Evolutionary conservation across 2,888 invertebrate species (phyloP).

Genomic region (Drosophila kambysellisi): DNA sequence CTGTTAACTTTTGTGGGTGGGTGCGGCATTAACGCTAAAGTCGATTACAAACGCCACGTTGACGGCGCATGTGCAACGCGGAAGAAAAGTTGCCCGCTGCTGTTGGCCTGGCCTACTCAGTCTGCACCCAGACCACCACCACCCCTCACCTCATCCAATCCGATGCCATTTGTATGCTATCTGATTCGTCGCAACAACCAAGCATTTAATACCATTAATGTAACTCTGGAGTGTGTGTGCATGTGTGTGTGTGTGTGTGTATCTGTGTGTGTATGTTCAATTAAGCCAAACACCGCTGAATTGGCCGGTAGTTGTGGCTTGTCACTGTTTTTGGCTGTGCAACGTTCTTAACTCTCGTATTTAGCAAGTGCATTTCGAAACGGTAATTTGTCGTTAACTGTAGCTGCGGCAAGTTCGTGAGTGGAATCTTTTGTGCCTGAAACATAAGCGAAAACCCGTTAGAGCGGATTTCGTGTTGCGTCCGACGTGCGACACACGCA

Average conservation of each 20-base stretch:
- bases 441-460: constrained; percentile 53
- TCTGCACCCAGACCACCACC: constrained; percentile 33
- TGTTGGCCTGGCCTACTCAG: constrained; percentile 7
- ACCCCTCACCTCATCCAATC: constrained; percentile 34
- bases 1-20: constrained; percentile 74
- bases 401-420: constrained; percentile 66
- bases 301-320: constrained; percentile 22
- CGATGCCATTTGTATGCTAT: constrained; percentile 76
- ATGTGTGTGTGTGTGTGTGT: constrained; percentile 4
- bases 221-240: not conserved
- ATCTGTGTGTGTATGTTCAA: constrained; percentile 35
- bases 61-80: constrained; percentile 73
- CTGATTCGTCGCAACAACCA: constrained; percentile 61
- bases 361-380: constrained; percentile 77
- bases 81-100: constrained; percentile 73
- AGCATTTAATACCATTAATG: constrained; percentile 19
- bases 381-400: constrained; percentile 78
- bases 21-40: constrained; percentile 59
- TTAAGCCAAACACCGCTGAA: constrained; percentile 29
- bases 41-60: constrained; percentile 23
- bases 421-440: constrained; percentile 66
- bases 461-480: constrained; percentile 47
- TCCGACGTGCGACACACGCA: not conserved
- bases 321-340: constrained; percentile 58
- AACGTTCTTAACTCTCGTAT: constrained; percentile 65